phyloP scores from a whole-genome alignment of 1,140 invertebrate genomes.

The Polypedilum pembai region DNA sequence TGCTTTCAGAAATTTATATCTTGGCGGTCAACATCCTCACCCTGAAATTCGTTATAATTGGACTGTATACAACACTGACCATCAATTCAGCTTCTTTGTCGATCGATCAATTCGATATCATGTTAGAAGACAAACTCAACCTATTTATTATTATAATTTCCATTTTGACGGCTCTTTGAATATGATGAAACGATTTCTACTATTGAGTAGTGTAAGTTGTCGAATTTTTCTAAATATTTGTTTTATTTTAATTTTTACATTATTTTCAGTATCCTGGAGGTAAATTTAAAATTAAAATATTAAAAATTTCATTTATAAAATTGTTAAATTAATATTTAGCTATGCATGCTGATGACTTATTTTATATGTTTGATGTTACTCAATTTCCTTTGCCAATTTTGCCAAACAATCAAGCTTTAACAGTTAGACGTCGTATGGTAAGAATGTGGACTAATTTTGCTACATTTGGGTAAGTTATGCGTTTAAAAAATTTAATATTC shows the following conservation, averaged over 20 bases:
- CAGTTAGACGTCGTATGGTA: slow-evolving; percentile 40
- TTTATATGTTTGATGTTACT: slow-evolving; percentile 43
- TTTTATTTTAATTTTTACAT: background rate
- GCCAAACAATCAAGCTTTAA: slow-evolving; percentile 8
- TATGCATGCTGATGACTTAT: slow-evolving; percentile 37
- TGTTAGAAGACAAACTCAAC: background rate
- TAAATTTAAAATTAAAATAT: no score
- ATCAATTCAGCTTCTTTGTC: background rate
- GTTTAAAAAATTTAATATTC: no score
- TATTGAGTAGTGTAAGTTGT: background rate
- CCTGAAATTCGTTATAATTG: background rate
- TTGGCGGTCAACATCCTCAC: background rate
- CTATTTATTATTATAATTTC: slow-evolving; percentile 29
- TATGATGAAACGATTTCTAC: slow-evolving; percentile 23
- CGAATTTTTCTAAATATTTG: background rate
- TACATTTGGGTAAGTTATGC: slow-evolving; percentile 39
- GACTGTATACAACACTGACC: slow-evolving; percentile 25
- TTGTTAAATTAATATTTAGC: background rate
- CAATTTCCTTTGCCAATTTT: slow-evolving; percentile 34
- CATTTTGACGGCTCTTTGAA: slow-evolving; percentile 25
- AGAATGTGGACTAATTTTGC: slow-evolving; percentile 50
- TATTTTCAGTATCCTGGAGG: background rate
- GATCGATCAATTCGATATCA: slow-evolving; percentile 8
- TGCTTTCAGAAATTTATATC: background rate
- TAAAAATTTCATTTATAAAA: no score